phyloP scores from a whole-genome alignment of 2,888 invertebrate species.

The Syrista parreyssii region DNA sequence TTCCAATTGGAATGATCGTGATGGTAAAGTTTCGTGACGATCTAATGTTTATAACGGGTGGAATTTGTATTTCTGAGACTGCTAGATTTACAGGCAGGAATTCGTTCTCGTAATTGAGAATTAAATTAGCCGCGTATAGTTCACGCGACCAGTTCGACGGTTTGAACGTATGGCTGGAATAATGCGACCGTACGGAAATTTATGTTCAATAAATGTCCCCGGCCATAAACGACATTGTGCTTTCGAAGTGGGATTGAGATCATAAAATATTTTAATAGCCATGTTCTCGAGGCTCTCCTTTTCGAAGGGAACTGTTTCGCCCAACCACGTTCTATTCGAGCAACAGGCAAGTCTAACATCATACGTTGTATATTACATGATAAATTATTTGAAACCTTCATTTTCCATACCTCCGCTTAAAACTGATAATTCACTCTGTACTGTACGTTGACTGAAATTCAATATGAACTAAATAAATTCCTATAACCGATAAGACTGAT shows the following conservation, averaged over 20 bases:
- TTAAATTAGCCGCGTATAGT: neutral
- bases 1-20: neutral
- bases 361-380: neutral
- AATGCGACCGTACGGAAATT: constrained; percentile 27
- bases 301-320: neutral
- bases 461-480: neutral
- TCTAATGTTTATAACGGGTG: neutral
- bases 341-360: neutral
- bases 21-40: neutral
- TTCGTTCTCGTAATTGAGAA: neutral
- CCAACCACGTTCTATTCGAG: neutral
- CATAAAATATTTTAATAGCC: constrained; percentile 6
- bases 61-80: neutral
- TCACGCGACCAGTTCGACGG: neutral
- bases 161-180: constrained; percentile 9
- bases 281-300: neutral
- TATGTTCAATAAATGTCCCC: constrained; percentile 34
- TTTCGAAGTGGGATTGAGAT: constrained; percentile 18
- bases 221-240: constrained; percentile 36
- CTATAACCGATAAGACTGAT: neutral
- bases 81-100: neutral
- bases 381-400: neutral
- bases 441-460: neutral
- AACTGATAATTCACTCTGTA: neutral
- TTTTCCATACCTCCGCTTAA: neutral